phyloP scores from a whole-genome alignment of 2,888 invertebrate genomes.

The Campoplex nolae region DNA sequence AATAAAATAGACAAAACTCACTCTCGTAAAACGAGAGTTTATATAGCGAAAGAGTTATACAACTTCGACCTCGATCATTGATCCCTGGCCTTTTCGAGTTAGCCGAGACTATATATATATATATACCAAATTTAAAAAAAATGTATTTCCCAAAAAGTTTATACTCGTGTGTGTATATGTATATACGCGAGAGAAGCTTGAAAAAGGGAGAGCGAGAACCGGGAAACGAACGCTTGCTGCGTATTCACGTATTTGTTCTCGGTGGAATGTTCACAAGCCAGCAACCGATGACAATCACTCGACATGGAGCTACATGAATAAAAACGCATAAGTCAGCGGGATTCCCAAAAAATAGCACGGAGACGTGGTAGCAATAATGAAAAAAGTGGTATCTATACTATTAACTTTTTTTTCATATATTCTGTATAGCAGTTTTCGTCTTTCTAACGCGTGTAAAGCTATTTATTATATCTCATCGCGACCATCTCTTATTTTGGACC shows the following conservation, averaged over 20 bases:
- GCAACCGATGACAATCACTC: slow-evolving; percentile 28
- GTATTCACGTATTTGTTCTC: slow-evolving; percentile 58
- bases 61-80: slow-evolving; percentile 11
- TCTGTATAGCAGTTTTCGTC: not conserved
- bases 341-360: not conserved
- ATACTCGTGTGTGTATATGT: not conserved
- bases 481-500: not conserved
- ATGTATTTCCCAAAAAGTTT: slow-evolving; percentile 28
- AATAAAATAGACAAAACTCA: slow-evolving; percentile 9
- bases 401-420: not conserved
- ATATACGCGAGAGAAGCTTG: not conserved
- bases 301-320: slow-evolving; percentile 14
- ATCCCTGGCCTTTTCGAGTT: slow-evolving; percentile 1
- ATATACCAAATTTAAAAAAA: not conserved
- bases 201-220: not conserved
- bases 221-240: slow-evolving; percentile 44
- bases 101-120: not conserved
- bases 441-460: not conserved
- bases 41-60: slow-evolving; percentile 30
- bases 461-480: slow-evolving; percentile 8
- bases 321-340: slow-evolving; percentile 12
- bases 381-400: not conserved
- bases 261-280: slow-evolving; percentile 31
- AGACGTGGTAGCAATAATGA: not conserved
- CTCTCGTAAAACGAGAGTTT: slow-evolving; percentile 28